Base-by-base conservation (phyloP, 2,113 vertebrate genomes). In the Alexandromys fortis region DNA sequence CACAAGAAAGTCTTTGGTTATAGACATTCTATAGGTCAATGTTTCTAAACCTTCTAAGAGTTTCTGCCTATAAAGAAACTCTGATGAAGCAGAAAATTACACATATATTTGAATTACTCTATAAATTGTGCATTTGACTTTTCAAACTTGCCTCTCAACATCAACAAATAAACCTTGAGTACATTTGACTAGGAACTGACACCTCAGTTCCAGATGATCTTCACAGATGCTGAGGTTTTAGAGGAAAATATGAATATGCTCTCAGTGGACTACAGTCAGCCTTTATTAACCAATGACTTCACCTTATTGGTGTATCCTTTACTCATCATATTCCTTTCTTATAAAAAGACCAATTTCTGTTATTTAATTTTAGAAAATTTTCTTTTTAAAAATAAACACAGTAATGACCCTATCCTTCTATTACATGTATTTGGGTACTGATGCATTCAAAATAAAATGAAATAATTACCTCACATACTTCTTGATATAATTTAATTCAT, bases 361-460 rank as follows among this genome's bases (percentile, higher is more conserved):
- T 92, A 73, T 97, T 98, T 96, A 89, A 94, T 97, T 76, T 86
- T 93, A 97, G 75, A 96, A 95, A 96, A 97, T 67, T 11, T 79
- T 94, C 45, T 90, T 90, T 95, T 77, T 82, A 96, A 93, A 95
- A 87, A 94, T 75, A 79, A 96, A 95, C 96, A 92, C 63, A 88
- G 92, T 96, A 97, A 98, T 88, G 94, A 55, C 55, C 49, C 89
- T 87, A 87, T 83, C 21, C 91, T 97, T 97, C 94, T 91, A 86
- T 68, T 76, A 61, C 55, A 88, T 97, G 67, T 94, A 92, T 94
- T 95, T 93, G 81, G 76, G 24, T 38, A 63, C 35, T 75, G 47
- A 70, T 38, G 83, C 38, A 63, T 19, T 3, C 24, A 87, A 5
- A 1, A 22, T 65, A 47, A 38, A 77, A 76, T 78, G n/a, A 92